Evolutionary conservation across 2,888 invertebrate species (phyloP), one percentile per base, ranked within the genome.

Genomic region (Ophion obscuratus): DNA sequence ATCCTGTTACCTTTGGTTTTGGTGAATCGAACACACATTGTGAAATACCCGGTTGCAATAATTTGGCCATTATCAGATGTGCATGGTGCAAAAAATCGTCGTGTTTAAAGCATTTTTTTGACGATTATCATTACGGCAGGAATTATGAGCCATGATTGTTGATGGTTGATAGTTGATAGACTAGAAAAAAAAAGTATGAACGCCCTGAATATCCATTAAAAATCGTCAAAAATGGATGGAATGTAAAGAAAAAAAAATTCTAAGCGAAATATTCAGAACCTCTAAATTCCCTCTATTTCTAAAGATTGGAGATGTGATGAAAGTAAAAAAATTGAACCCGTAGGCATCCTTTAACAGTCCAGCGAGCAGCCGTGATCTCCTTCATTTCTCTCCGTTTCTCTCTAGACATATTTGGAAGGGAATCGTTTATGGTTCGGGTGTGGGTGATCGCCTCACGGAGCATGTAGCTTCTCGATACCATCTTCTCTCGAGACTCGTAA

Each of bases 401-500:
- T 76, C 44, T 76, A 76, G 82, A 81, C 77, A 80, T 85, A 85
- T 87, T 87, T 77, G 68, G 79, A 87, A 71, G 47, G 71, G 53
- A 47, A 47, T 81, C 61, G 47, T 73, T 80, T 47, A 74, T 81
- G 88, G 82, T 76, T 81, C 83, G 83, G 74, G 85, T 81, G 75
- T 77, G 75, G 85, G 82, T 81, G 77, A 75, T 74, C 84, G 80
- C 78, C 87, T 74, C 86, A 88, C 85, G 81, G 84, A 83, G 82
- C 75, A 85, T 73, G 81, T 85, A 81, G 76, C 83, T 84, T 81
- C 78, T 80, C 81, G 84, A 85, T 84, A 44, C 71, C 83, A 86
- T 88, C 82, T 88, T 64, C 83, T 87, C 88, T 81, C 80, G 87
- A 88, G 89, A 89, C 92, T 91, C 91, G 89, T 91, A 91, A 91